Evolutionary conservation across 2,113 vertebrate genomes (phyloP).

Genomic region (Tenrec ecaudatus): DNA sequence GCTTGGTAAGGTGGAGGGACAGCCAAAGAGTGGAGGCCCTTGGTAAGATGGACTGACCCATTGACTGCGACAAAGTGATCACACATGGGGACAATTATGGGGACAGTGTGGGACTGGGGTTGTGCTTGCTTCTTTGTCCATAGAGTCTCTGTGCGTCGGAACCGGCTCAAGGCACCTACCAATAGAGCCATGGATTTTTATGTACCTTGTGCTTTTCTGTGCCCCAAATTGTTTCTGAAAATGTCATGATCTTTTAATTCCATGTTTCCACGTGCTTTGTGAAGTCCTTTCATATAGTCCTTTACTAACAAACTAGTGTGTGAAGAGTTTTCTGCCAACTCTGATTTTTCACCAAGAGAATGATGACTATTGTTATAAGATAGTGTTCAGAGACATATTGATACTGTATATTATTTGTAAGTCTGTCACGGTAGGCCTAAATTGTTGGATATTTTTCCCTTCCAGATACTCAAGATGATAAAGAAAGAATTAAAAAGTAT

Average conservation of each 20-base stretch:
- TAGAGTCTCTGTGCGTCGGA: too few species aligned
- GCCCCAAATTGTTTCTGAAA: not conserved
- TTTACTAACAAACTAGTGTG: not conserved
- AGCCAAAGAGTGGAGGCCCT: too few species aligned
- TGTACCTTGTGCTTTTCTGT: not conserved
- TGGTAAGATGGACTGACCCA: too few species aligned
- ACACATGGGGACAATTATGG: too few species aligned
- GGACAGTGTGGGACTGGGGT: too few species aligned
- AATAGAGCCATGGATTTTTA: not conserved
- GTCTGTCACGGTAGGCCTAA: not conserved
- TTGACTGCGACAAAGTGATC: too few species aligned
- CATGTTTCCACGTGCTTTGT: too few species aligned
- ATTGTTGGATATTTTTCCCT: not conserved
- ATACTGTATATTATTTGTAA: not conserved
- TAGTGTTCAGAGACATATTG: not conserved
- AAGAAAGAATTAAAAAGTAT: slow-evolving; percentile 92
- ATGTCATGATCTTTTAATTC: too few species aligned
- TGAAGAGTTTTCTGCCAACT: not conserved
- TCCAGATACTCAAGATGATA: slow-evolving; percentile 92
- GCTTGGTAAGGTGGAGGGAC: too few species aligned
- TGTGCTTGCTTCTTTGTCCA: too few species aligned
- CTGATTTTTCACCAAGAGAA: not conserved
- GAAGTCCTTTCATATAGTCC: not conserved
- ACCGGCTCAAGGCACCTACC: too few species aligned
- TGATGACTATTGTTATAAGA: slow-evolving; percentile 39